Conservation (phyloP, 2,888 invertebrate species). For the Smittia sp. region DNA sequence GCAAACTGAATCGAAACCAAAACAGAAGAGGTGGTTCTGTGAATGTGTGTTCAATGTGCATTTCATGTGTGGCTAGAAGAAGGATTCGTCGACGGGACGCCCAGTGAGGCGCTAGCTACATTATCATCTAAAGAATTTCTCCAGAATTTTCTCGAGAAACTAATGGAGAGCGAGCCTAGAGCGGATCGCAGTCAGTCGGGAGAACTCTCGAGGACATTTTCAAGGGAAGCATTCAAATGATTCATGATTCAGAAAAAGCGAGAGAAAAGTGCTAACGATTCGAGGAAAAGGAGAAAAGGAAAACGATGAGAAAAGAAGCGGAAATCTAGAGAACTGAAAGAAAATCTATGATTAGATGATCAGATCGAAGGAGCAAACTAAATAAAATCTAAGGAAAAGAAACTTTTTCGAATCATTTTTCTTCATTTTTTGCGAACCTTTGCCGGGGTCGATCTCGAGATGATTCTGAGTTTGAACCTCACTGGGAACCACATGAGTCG, state of each 20-base stretch:
- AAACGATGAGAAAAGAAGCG: not conserved
- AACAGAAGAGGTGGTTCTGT: not conserved
- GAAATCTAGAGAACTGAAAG: not conserved
- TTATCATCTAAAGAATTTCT: not conserved
- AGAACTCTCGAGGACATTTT: not conserved
- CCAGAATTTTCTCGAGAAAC: not conserved
- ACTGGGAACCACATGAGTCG: not conserved
- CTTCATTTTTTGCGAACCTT: constrained; percentile 15
- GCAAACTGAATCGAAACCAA: constrained; percentile 12
- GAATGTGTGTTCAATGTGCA: constrained; percentile 5
- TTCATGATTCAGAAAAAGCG: constrained; percentile 12
- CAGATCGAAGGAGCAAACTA: not conserved
- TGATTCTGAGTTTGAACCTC: not conserved
- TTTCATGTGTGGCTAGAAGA: not conserved
- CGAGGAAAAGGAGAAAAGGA: not conserved
- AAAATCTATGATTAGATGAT: not conserved
- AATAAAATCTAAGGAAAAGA: not conserved
- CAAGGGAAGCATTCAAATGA: not conserved
- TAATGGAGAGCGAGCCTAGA: not conserved
- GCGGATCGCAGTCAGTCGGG: not conserved
- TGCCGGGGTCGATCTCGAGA: not conserved
- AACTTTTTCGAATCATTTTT: constrained; percentile 21
- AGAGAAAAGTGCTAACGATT: not conserved
- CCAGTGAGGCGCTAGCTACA: constrained; percentile 3
- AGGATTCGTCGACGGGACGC: not conserved